Base-by-base conservation (phyloP, 2,797 vertebrate genomes). In the Echeneis naucrates region DNA sequence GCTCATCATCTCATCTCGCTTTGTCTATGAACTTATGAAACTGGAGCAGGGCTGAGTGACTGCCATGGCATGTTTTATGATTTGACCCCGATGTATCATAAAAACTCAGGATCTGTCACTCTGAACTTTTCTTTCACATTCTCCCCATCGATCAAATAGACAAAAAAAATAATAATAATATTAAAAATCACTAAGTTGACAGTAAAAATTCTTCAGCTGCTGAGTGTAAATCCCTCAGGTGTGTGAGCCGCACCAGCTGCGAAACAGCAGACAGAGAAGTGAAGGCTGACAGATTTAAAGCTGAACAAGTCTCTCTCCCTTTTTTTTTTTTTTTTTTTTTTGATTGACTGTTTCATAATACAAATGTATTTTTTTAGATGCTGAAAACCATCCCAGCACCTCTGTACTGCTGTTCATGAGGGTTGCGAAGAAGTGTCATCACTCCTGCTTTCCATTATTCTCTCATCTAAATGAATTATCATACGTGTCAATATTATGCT, bases 391-490 rank as follows among this genome's bases (percentile, higher is more conserved):
- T n/a, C 33, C n/a, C 32, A 13, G 23, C 37, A 56, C 17, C 32
- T 47, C 52, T 73, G 2, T 2, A 5, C 38, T 16, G 26, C 24
- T 51, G 21, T 75, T 55, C 2, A 3, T 60, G 40, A 57, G 37
- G 54, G 78, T 57, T 61, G 66, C 48, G 4, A 72, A 54, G 30
- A 30, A 74, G 32, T 76, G 51, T 51, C 27, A 21, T 50, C 72
- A 66, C 72, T 72, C 67, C 38, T 62, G 33, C 8, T 44, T 27
- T 52, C 54, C 32, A 40, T 58, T 68, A 77, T 61, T 62, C 44
- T 87, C 68, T 5, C 26, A 75, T 81, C 52, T 72, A 87, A 78
- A 75, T 77, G 27, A 71, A 75, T 75, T 72, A 62, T 26, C 61
- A 33, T 26, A 45, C 47, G 50, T 63, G 55, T 61, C 13, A 42